These are phyloP conservation scores for Sylvilagus floridanus DNA, from an alignment of 2,797 vertebrate species.

Conservation along the genomic window DNA sequence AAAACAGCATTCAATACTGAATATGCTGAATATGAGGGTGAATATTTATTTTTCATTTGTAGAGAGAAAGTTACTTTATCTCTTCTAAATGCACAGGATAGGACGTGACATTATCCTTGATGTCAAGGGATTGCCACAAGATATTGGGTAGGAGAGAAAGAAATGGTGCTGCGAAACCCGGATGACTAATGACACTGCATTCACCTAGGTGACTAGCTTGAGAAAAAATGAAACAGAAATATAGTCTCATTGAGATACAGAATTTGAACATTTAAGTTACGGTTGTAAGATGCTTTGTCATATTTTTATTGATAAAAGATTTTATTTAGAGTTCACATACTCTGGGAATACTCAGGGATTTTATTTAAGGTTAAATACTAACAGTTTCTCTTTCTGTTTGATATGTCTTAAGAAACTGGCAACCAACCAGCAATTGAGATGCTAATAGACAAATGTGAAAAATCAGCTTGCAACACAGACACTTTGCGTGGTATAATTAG, in stretches of 20 bases:
- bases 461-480: slow-evolving; percentile 57
- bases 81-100: background rate
- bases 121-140: background rate
- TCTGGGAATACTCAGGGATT: slow-evolving; percentile 18
- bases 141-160: background rate
- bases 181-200: background rate
- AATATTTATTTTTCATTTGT: slow-evolving; percentile 8
- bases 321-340: slow-evolving; percentile 2
- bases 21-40: background rate
- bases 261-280: background rate
- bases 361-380: slow-evolving; percentile 15
- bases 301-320: background rate
- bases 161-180: background rate
- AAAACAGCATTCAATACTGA: slow-evolving; percentile 23
- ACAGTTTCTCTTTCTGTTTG: background rate
- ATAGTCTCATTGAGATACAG: background rate
- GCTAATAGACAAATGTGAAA: slow-evolving; percentile 77
- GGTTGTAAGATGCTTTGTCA: slow-evolving; percentile 7
- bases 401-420: slow-evolving; percentile 64
- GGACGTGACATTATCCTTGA: background rate
- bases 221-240: background rate
- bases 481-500: slow-evolving; percentile 54
- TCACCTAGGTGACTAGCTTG: background rate
- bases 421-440: slow-evolving; percentile 46
- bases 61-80: slow-evolving; percentile 31